Conservation (phyloP, 2,113 vertebrate species). For the Geococcyx californianus region DNA sequence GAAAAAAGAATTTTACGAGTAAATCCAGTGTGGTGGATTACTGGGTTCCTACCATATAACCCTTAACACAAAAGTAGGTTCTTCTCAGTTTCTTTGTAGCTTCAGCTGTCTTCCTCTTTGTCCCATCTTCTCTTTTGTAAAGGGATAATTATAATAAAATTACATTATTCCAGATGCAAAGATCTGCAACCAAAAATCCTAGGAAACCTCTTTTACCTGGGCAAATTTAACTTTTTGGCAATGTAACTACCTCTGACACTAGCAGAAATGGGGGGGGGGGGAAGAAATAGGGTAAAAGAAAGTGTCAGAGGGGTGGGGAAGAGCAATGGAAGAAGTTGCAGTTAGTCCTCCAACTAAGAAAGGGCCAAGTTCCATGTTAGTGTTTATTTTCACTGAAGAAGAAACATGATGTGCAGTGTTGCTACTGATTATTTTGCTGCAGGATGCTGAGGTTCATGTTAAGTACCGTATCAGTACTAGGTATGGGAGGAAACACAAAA, state of each 20-base stretch:
- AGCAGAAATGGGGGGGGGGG: not conserved
- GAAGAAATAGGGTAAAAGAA: not conserved
- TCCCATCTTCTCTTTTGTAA: not conserved
- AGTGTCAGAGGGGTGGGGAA: not conserved
- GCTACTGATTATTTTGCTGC: not conserved
- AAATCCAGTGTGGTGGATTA: not conserved
- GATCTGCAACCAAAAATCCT: not conserved
- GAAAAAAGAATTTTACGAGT: not conserved
- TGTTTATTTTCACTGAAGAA: not conserved
- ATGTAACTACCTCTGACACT: not conserved
- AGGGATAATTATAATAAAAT: not conserved
- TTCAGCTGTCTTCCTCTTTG: not conserved
- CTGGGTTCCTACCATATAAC: not conserved
- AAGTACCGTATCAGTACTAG: not conserved
- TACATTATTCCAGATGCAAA: not conserved
- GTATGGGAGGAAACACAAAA: not conserved
- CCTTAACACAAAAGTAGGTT: not conserved
- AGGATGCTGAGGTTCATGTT: not conserved
- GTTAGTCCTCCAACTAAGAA: not conserved
- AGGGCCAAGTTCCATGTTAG: not conserved
- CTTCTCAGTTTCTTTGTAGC: not conserved
- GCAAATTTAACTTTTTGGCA: not conserved
- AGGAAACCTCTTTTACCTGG: not conserved
- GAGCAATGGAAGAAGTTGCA: not conserved
- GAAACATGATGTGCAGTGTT: not conserved